Evolutionary conservation across 2,797 vertebrate species (phyloP), one percentile per base, ranked within the genome.

Genomic region (Sciurus carolinensis): DNA sequence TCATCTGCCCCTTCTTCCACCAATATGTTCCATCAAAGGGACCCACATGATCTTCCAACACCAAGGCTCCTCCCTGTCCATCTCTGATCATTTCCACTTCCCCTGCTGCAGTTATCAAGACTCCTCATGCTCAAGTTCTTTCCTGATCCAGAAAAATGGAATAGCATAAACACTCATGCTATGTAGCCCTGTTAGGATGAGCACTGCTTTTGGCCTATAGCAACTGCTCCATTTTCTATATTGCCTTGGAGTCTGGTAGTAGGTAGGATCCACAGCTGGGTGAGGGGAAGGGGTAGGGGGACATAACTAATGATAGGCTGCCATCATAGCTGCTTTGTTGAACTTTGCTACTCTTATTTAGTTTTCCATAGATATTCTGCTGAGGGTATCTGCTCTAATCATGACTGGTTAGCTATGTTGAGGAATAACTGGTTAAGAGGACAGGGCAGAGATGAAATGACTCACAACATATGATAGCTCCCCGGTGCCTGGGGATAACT

Each of bases 61-160:
- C 66, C 14, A 72, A 20, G n/a, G 0, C 94, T 99, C 99, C 99
- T 98, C 99, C 99, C 97, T 99, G 99, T 95, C 98, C 98, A 98
- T 99, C 99, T 98, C 99, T 99, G 98, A 99, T 99, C 99, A 99
- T 98, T 99, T 99, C 82, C 99, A 97, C 99, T 98, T 97, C 99
- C 99, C 82, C 98, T 99, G 95, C 99, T 99, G 90, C 99, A 98
- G 97, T 97, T 98, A 57, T 99, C 99, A 92, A 98, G 98, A 98
- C 99, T 98, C 97, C 98, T 99, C 98, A 98, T 98, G 91, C 97
- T 99, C 94, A 98, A 98, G 98, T 96, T 98, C 5, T 99, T 99
- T 85, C 99, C 99, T 14, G 98, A 97, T 91, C 99, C 99, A 3
- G 98, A 98, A n/a, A n/a, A n/a, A n/a, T n/a, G n/a, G n/a, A n/a